Evolutionary conservation across 2,888 invertebrate genomes (phyloP).

Genomic region (Dolichopus griseipennis): DNA sequence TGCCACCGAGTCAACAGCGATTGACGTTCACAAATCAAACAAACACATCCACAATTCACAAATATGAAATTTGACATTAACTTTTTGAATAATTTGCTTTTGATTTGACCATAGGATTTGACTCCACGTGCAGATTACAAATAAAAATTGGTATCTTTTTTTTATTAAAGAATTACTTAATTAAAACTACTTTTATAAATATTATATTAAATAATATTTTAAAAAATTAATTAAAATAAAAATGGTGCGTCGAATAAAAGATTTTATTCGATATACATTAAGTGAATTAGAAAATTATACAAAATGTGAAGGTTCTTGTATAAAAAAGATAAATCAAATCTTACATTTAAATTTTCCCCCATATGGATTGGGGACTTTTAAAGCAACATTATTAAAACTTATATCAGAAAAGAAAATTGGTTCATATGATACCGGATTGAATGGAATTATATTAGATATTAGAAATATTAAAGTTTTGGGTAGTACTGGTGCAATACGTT

Average conservation of each 20-base stretch:
- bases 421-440: conserved; percentile 46
- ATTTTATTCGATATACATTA: conserved; percentile 39
- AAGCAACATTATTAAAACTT: conserved; percentile 44
- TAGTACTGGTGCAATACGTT: conserved; percentile 44
- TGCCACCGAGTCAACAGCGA: no score
- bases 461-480: conserved; percentile 50
- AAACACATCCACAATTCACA: no score
- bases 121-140: no score
- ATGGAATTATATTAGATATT: conserved; percentile 54
- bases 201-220: no score
- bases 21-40: no score
- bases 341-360: conserved; percentile 49
- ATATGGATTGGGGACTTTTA: conserved; percentile 45
- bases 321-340: conserved; percentile 41
- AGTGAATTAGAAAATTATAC: conserved; percentile 45
- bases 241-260: conserved; percentile 37
- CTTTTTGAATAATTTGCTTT: no score
- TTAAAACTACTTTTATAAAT: no score
- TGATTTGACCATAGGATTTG: no score
- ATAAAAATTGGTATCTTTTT: no score
- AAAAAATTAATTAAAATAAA: conserved; percentile 7
- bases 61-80: no score
- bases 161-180: no score
- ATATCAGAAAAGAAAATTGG: conserved; percentile 44
- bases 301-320: conserved; percentile 45